A percentile compares a stretch with the other conserved stretches of the same genome.
phyloP scores from a whole-genome alignment of 92 coral and sea anemone genomes.

The Palythoa grandiflora region DNA sequence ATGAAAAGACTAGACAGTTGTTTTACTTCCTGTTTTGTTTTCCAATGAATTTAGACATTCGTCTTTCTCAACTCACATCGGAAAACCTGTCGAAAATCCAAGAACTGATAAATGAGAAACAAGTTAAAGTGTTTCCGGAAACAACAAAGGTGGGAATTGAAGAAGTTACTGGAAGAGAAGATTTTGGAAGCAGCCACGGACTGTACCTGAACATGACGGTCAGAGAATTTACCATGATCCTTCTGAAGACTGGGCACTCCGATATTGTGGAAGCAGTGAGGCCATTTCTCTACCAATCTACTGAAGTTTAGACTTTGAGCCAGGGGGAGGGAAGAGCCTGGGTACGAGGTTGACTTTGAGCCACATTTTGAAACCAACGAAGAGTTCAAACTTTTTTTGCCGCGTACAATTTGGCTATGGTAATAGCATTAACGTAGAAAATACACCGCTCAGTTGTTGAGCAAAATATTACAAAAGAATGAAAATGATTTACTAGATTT shows the following conservation, averaged over 20 bases:
- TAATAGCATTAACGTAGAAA: too few species aligned
- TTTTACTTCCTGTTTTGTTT: too few species aligned
- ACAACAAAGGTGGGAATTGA: background rate
- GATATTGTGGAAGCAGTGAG: background rate
- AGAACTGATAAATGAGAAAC: background rate
- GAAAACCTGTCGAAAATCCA: background rate
- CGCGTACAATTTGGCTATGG: too few species aligned
- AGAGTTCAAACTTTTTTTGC: too few species aligned
- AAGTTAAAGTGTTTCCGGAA: background rate
- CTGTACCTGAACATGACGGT: background rate
- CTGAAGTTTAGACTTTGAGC: background rate
- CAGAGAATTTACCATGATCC: background rate
- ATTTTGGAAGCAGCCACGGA: background rate
- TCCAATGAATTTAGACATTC: background rate
- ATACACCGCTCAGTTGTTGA: too few species aligned
- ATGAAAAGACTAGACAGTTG: too few species aligned
- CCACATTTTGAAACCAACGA: too few species aligned
- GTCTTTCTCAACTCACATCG: conserved; percentile 7
- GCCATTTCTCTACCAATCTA: background rate
- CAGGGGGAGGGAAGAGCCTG: too few species aligned
- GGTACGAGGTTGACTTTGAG: too few species aligned
- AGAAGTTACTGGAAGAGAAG: background rate
- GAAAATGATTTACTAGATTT: too few species aligned
- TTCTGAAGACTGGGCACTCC: background rate
- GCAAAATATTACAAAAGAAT: too few species aligned